Conservation (phyloP, 2,888 invertebrate genomes). For the Ectemnius cavifrons region DNA sequence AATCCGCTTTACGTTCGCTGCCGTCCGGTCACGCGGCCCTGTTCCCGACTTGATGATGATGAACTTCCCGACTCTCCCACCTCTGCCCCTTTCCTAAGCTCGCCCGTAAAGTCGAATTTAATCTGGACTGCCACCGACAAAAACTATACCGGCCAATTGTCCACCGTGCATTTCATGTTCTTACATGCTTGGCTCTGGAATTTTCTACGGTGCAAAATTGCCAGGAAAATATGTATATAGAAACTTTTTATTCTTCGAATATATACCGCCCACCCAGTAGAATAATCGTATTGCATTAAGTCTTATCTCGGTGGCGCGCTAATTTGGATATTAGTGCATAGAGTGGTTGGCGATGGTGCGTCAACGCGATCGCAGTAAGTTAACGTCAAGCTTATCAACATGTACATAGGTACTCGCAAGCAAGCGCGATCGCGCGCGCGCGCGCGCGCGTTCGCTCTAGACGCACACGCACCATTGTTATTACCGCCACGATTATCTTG, state of each 20-base stretch:
- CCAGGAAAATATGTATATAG: background rate
- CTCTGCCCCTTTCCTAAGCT: conserved; percentile 62
- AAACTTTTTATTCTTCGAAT: no score
- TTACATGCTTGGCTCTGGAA: conserved; percentile 23
- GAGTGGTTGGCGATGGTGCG: conserved; percentile 11
- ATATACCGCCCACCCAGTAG: no score
- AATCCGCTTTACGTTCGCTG: conserved; percentile 69
- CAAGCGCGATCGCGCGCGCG: no score
- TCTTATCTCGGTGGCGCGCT: no score
- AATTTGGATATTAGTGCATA: no score
- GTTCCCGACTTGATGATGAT: conserved; percentile 74
- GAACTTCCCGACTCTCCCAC: conserved; percentile 68
- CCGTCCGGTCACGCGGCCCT: conserved; percentile 59
- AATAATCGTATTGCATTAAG: no score
- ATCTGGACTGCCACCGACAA: conserved; percentile 58
- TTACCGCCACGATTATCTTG: conserved; percentile 57
- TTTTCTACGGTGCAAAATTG: conserved; percentile 30
- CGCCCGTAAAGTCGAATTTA: conserved; percentile 75
- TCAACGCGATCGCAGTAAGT: conserved; percentile 45
- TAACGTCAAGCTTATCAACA: conserved; percentile 57
- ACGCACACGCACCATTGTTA: conserved; percentile 52
- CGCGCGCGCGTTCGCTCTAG: conserved; percentile 33
- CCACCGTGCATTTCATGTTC: conserved; percentile 38
- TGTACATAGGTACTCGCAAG: background rate
- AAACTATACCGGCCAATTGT: conserved; percentile 51